Evolutionary conservation across 2,888 invertebrate species (phyloP), one percentile per base, ranked within the genome.

Genomic region (Coecobrya sp.): DNA sequence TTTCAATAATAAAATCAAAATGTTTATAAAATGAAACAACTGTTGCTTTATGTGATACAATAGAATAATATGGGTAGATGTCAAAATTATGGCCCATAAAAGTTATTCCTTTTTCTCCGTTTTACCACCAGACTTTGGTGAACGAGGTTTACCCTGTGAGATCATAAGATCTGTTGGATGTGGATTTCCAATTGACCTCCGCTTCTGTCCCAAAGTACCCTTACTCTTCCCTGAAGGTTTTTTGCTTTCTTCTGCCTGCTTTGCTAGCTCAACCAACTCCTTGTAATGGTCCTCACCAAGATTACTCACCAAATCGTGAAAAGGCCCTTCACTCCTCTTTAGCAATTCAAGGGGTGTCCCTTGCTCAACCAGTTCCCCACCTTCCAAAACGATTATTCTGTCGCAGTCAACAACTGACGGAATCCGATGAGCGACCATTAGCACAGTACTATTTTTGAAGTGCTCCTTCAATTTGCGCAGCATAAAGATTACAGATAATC

Each of bases 311-410:
- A 93, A 36, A 16, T 89, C 86, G 16, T 42, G 65, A 42, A 93
- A 89, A 0, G 92, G 85, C 3, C 93, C 92, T 1, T 0, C 30
- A 45, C 76, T 76, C 16, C 85, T 42, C n/a, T 45, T 25, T 8
- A 93, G 59, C 22, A 93, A 52, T 2, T 82, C 84, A 30, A 82
- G 45, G 0, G 93, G 93, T 25, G 59, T 59, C n/a, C 92, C 93
- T 27, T 90, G 84, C 0, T 92, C 90, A 8, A 87, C 90, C 45
- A 93, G 65, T 27, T 85, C 59, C 11, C 92, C 93, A 25, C 22
- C 55, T 4, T 93, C 87, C 73, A 93, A 13, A 5, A 93, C 92
- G 1, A 93, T 42, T 3, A 93, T 52, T 73, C 45, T 87, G 52
- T 92, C 91, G 55, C 84, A 90, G 19, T 93, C 68, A 19, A 92